Percentiles rank a stretch among this genome's conserved stretches.
Evolutionary conservation across 1,140 invertebrate genomes (phyloP).

Genomic region (Brachionus rotundiformis): DNA sequence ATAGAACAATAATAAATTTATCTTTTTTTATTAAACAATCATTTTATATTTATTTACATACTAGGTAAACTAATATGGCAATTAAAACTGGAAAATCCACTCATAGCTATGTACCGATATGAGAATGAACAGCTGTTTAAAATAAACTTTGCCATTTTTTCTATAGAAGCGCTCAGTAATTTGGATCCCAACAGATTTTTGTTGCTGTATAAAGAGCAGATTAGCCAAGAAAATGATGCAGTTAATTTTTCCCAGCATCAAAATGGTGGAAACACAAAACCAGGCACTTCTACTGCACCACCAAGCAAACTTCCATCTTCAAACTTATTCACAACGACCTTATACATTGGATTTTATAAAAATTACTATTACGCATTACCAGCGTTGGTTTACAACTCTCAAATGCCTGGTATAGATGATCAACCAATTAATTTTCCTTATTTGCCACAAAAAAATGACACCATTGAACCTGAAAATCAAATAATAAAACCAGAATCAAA

Average conservation of each 20-base stretch:
- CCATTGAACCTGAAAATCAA: not conserved
- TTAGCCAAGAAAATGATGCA: slow-evolving; percentile 57
- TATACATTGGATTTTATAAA: slow-evolving; percentile 87
- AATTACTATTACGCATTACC: slow-evolving; percentile 86
- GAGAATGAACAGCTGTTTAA: slow-evolving; percentile 75
- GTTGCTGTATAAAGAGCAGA: slow-evolving; percentile 58
- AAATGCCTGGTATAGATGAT: not conserved
- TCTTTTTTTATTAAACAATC: not conserved
- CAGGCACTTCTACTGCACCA: not conserved
- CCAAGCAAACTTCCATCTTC: slow-evolving; percentile 12
- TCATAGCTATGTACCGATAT: slow-evolving; percentile 82
- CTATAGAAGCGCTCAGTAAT: slow-evolving; percentile 76
- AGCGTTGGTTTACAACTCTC: slow-evolving; percentile 67
- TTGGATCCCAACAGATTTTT: slow-evolving; percentile 65
- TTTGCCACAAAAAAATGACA: slow-evolving; percentile 14
- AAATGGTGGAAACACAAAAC: not conserved
- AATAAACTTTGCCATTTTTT: slow-evolving; percentile 85
- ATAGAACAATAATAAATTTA: too few species aligned
- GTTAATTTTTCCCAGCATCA: slow-evolving; percentile 59
- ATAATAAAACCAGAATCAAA: slow-evolving; percentile 54
- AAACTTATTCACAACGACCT: slow-evolving; percentile 72
- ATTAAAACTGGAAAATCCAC: slow-evolving; percentile 79
- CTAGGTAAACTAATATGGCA: slow-evolving; percentile 76
- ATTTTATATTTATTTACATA: too few species aligned
- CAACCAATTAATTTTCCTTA: not conserved